These are phyloP conservation scores for Eublepharis macularius DNA, from an alignment of 2,113 vertebrate species.

Conservation along the genomic window DNA sequence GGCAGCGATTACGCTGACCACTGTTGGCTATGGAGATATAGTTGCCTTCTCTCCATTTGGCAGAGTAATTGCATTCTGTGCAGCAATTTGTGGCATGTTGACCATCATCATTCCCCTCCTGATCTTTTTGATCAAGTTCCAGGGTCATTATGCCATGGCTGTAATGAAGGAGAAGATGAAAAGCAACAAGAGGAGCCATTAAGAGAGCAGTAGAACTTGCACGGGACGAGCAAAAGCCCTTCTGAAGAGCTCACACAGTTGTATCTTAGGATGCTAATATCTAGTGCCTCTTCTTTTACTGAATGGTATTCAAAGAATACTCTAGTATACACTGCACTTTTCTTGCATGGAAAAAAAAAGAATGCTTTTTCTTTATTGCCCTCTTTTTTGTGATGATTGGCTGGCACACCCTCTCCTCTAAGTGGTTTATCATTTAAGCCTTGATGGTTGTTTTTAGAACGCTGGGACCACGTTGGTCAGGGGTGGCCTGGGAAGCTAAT, in stretches of 20 bases:
- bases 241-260: not conserved
- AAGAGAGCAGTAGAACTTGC: not conserved
- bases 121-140: conserved; percentile 60
- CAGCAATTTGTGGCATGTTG: conserved; percentile 32
- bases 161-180: conserved; percentile 51
- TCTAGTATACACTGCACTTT: too few relatives aligned
- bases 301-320: too few relatives aligned
- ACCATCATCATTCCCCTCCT: conserved; percentile 57
- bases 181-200: conserved; percentile 23
- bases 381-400: too few relatives aligned
- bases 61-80: conserved; percentile 44
- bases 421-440: too few relatives aligned
- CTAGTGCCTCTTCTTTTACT: too few relatives aligned
- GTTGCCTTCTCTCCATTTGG: conserved; percentile 33
- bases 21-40: conserved; percentile 52
- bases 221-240: not conserved
- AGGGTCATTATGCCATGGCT: conserved; percentile 51
- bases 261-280: too few relatives aligned
- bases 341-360: too few relatives aligned
- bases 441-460: too few relatives aligned
- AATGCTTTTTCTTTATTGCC: too few relatives aligned
- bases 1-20: conserved; percentile 62
- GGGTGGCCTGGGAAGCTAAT: too few relatives aligned
- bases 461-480: too few relatives aligned
- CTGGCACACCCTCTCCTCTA: too few relatives aligned